phyloP scores from a whole-genome alignment of 2,797 vertebrate species.

The Eospalax fontanierii region DNA sequence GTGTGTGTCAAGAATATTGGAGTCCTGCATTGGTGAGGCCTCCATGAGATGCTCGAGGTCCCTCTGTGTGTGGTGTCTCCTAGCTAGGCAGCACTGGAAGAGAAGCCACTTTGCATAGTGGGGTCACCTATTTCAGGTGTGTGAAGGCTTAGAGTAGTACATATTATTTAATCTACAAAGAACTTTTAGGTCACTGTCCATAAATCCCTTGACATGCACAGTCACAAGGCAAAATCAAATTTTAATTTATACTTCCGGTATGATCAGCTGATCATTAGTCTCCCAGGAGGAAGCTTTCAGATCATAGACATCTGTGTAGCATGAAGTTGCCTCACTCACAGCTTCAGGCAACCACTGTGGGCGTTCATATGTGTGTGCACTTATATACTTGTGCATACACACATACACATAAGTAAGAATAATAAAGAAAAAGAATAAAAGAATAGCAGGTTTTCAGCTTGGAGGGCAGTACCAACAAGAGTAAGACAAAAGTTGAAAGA shows the following conservation, averaged over 20 bases:
- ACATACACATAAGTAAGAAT: background rate
- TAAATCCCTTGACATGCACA: fast-evolving
- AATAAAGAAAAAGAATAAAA: background rate
- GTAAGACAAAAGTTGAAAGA: background rate
- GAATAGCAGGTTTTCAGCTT: background rate
- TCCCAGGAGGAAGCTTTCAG: fast-evolving
- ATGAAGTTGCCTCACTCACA: fast-evolving
- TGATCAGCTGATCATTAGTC: fast-evolving
- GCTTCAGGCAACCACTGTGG: too few species aligned
- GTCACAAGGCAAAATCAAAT: background rate
- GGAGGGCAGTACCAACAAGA: background rate
- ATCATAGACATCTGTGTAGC: fast-evolving
- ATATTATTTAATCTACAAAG: background rate
- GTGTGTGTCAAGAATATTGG: background rate
- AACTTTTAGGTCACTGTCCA: background rate
- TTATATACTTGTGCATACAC: background rate
- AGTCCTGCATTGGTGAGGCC: background rate
- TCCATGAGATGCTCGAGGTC: background rate
- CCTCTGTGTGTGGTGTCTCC: too few species aligned
- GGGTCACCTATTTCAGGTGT: background rate
- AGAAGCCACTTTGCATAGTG: background rate
- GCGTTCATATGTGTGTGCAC: background rate
- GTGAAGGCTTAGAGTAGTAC: background rate
- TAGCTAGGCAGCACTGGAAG: background rate
- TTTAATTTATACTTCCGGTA: fast-evolving